Evolutionary conservation across 2,113 vertebrate genomes (phyloP).

Genomic region (Seriola rivoliana): DNA sequence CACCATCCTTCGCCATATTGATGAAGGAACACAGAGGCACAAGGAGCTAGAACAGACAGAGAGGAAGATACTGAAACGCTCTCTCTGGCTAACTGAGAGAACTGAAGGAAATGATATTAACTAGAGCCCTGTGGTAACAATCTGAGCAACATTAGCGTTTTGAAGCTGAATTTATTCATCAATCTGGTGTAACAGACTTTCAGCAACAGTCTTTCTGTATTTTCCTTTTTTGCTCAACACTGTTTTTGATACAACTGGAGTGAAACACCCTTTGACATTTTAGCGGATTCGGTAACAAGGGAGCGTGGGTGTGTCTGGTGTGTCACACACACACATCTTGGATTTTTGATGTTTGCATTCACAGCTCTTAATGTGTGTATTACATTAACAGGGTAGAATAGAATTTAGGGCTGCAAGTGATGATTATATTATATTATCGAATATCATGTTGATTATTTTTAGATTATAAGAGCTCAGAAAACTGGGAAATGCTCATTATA

Average conservation of each 20-base stretch:
- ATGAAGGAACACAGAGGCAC: slow-evolving; percentile 25
- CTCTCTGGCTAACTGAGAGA: slow-evolving; percentile 31
- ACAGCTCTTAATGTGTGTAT: not conserved
- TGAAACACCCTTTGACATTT: slow-evolving; percentile 36
- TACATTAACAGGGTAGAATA: not conserved
- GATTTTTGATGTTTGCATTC: not conserved
- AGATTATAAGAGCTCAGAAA: not conserved
- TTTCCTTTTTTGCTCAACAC: not conserved
- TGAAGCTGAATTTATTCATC: slow-evolving; percentile 11
- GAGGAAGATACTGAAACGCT: slow-evolving; percentile 6
- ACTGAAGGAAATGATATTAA: slow-evolving; percentile 20
- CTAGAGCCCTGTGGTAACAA: slow-evolving; percentile 11
- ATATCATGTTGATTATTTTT: not conserved
- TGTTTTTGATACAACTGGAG: not conserved
- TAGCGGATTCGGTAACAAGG: slow-evolving; percentile 2
- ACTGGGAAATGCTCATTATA: not conserved
- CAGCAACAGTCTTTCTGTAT: not conserved
- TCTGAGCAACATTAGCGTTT: slow-evolving; percentile 27
- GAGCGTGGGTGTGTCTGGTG: not conserved
- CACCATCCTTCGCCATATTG: slow-evolving; percentile 16
- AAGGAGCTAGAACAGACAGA: not conserved
- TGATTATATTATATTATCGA: not conserved
- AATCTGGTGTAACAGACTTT: not conserved
- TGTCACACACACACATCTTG: not conserved
- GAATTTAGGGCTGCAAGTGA: not conserved